These are phyloP conservation scores for Xanthia togata DNA, from an alignment of 2,888 invertebrate genomes.

Conservation along the genomic window DNA sequence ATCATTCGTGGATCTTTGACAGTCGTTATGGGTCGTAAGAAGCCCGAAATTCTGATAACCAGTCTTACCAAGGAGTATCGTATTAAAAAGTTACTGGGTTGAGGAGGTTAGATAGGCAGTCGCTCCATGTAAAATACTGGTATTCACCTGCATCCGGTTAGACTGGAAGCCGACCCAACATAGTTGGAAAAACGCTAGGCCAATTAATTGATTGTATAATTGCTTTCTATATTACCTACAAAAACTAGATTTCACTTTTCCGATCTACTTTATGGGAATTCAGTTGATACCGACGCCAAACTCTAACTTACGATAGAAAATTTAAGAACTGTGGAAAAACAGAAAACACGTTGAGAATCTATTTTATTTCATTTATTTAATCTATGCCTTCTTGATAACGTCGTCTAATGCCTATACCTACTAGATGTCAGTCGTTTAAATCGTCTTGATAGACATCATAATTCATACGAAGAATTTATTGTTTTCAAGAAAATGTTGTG, in stretches of 20 bases:
- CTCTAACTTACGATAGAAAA: conserved; percentile 9
- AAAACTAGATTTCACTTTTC: conserved; percentile 18
- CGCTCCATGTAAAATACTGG: no score
- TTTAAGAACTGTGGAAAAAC: conserved; percentile 16
- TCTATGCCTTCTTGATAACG: conserved; percentile 11
- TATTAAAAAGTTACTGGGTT: no score
- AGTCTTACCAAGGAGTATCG: no score
- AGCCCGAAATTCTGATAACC: no score
- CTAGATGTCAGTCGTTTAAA: not conserved
- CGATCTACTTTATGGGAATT: conserved; percentile 15
- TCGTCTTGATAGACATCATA: not conserved
- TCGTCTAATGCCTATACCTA: conserved; percentile 1
- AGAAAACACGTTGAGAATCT: conserved; percentile 13
- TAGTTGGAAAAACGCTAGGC: no score
- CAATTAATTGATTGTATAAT: not conserved
- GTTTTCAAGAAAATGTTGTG: conserved; percentile 14
- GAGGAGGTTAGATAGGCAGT: no score
- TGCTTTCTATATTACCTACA: not conserved
- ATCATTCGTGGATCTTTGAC: no score
- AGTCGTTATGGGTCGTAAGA: no score
- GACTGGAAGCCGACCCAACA: no score
- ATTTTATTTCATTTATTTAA: conserved; percentile 28
- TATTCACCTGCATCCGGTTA: no score
- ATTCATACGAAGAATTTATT: not conserved
- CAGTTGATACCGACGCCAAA: not conserved